Base-by-base conservation (phyloP, 2,797 vertebrate genomes). In the Poeciliopsis gracilis region DNA sequence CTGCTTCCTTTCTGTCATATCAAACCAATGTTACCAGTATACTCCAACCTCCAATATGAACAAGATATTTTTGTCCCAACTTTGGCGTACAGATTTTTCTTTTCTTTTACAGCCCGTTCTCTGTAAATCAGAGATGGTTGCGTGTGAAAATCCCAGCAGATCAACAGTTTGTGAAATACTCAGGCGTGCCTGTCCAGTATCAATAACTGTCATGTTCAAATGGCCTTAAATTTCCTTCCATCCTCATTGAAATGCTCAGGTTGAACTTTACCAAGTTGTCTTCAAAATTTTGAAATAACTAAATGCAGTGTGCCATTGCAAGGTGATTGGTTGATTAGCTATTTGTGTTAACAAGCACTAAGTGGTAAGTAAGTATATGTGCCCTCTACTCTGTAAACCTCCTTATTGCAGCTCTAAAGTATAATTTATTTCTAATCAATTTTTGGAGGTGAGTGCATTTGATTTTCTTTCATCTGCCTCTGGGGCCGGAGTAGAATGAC, bases 341-440 rank as follows among this genome's bases (percentile, higher is more conserved):
- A 2, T 38, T 38, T 36, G 18, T 36, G 55, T 59, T 59, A 66
- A 53, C 51, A 53, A 66, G 33, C 33, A 23, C 3, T 38, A 38
- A 36, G 61, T 63, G 16, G 30, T 9, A 7, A 18, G 15, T 63
- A 63, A 63, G 30, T 36, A 20, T 36, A 38, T 66, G 16, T 66
- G 30, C 33, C 33, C 3, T 66, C 6, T 66, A 66, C 61, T 36
- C 8, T 38, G 30, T 66, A 36, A 36, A 36, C 61, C 16, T 66
- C 30, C 61, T 36, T 23, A 38, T 38, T 38, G 16, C 33, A 18
- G 30, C 61, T 66, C 33, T 66, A 36, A 66, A 36, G 30, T 36
- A 36, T 66, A 66, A 66, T 66, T 38, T 66, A 66, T 66, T 66
- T 36, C 61, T 38, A 66, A 66, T 66, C 18, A 38, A 66, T 66